These are phyloP conservation scores for Sycophila sp. DNA, from an alignment of 1,140 invertebrate genomes.

Conservation along the genomic window DNA sequence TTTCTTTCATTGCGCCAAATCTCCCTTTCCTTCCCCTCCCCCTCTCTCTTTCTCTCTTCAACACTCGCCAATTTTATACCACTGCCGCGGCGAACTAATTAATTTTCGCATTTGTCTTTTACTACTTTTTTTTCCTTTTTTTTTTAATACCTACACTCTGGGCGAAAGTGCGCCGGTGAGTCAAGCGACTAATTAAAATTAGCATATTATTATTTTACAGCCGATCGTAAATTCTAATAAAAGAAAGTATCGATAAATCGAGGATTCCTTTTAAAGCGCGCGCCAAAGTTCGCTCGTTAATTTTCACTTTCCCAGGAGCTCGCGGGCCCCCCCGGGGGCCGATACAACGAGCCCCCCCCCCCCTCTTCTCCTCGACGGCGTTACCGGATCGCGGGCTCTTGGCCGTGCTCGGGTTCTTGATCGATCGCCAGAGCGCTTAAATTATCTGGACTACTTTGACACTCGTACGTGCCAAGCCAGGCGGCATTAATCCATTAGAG, in stretches of 20 bases:
- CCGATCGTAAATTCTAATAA: background rate
- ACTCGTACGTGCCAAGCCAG: constrained; percentile 19
- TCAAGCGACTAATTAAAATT: too few relatives aligned
- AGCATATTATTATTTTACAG: too few relatives aligned
- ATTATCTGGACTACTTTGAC: constrained; percentile 40
- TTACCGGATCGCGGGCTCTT: background rate
- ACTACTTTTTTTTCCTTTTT: background rate
- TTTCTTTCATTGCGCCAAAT: constrained; percentile 20
- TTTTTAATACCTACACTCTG: too few relatives aligned
- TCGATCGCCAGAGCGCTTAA: constrained; percentile 37
- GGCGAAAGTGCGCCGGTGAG: too few relatives aligned
- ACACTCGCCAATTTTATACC: background rate
- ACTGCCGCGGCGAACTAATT: background rate
- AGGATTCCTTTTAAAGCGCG: background rate
- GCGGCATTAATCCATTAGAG: constrained; percentile 35
- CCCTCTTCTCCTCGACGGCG: background rate
- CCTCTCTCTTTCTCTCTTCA: background rate
- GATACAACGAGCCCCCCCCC: background rate
- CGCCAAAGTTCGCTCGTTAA: background rate
- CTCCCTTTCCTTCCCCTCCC: background rate
- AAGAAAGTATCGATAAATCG: too few relatives aligned
- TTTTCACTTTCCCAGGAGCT: background rate
- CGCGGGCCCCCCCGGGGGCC: background rate
- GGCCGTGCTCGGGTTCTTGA: constrained; percentile 18
- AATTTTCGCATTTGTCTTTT: constrained; percentile 1